Evolutionary conservation across 1,140 invertebrate species (phyloP).

Genomic region (Riptortus pedestris): DNA sequence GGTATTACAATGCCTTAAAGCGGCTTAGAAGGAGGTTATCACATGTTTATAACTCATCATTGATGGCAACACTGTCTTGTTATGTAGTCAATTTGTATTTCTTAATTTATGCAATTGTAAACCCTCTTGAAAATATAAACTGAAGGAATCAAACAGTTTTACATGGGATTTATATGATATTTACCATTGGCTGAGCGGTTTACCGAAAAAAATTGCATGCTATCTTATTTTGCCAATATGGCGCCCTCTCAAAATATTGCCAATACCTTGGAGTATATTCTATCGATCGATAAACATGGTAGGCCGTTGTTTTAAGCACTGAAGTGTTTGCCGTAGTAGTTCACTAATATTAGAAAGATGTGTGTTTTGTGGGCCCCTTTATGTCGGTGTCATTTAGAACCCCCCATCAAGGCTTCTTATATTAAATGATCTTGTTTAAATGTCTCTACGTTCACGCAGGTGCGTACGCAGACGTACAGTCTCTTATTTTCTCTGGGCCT

Average conservation of each 20-base stretch:
- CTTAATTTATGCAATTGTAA: not conserved
- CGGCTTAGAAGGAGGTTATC: no score
- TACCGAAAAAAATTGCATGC: not conserved
- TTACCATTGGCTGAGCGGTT: not conserved
- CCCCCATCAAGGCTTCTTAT: conserved; percentile 32
- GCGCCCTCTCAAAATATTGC: not conserved
- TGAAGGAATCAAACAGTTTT: not conserved
- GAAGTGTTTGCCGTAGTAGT: conserved; percentile 1
- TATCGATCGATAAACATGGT: conserved; percentile 22
- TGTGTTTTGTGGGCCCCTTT: conserved; percentile 19
- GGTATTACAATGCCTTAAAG: no score
- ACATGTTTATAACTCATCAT: no score
- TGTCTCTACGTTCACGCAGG: conserved; percentile 50
- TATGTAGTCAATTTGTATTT: not conserved
- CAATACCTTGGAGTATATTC: conserved; percentile 19
- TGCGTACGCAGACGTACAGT: conserved; percentile 80
- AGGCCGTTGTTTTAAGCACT: conserved; percentile 5
- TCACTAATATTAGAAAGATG: conserved; percentile 32
- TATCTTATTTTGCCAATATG: not conserved
- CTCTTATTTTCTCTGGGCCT: conserved; percentile 64
- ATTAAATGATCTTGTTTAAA: conserved; percentile 9
- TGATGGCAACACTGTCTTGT: not conserved
- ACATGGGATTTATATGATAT: not conserved
- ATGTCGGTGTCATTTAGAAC: not conserved
- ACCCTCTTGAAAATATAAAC: not conserved